Evolutionary conservation across 2,113 vertebrate species (phyloP).

Genomic region (Rhinoderma darwinii): DNA sequence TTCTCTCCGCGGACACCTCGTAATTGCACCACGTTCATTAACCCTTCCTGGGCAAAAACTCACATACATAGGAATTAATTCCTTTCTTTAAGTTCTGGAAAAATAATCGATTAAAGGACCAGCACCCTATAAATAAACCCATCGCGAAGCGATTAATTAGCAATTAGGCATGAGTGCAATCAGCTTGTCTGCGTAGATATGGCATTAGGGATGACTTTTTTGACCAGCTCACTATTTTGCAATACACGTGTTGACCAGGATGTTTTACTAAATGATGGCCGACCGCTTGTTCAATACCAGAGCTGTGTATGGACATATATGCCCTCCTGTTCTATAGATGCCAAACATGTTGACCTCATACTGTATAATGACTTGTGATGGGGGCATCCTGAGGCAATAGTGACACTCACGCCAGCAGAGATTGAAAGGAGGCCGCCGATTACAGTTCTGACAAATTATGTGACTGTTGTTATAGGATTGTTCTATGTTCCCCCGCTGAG

Average conservation of each 20-base stretch:
- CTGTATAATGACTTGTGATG: slow-evolving; percentile 4
- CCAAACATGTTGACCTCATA: background rate
- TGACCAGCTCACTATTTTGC: too few species aligned
- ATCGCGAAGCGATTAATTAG: too few species aligned
- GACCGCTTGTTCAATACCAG: background rate
- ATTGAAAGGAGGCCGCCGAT: background rate
- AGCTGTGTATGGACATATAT: background rate
- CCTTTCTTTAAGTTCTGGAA: background rate
- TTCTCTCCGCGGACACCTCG: background rate
- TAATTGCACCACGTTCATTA: background rate
- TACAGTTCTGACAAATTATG: background rate
- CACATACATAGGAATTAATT: background rate
- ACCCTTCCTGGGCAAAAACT: background rate
- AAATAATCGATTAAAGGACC: too few species aligned
- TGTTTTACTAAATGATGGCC: background rate
- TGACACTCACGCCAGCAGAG: background rate
- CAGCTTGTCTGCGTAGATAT: too few species aligned
- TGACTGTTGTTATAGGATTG: background rate
- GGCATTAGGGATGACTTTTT: too few species aligned
- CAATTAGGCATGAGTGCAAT: too few species aligned
- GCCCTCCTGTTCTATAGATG: background rate
- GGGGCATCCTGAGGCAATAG: background rate
- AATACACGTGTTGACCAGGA: too few species aligned
- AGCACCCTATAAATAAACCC: too few species aligned
- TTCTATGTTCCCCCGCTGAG: background rate